Conservation (phyloP, 2,888 invertebrate genomes). For the Himalopsyche tibetana region DNA sequence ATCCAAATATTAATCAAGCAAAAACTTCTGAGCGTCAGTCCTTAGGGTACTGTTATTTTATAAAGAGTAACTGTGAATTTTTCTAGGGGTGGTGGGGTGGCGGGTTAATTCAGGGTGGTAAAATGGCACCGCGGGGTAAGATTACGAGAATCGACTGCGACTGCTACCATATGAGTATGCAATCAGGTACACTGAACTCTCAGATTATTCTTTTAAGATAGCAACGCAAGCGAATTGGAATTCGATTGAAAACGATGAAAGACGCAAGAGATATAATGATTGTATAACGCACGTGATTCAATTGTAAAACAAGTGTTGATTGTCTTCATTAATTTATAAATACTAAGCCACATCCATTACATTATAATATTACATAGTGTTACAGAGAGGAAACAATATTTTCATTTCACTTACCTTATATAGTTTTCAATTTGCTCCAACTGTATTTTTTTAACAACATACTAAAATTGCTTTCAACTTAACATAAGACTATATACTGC, state of each 20-base stretch:
- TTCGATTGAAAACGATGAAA: not conserved
- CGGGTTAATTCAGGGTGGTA: slow-evolving; percentile 12
- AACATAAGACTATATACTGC: too few relatives aligned
- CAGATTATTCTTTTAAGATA: slow-evolving; percentile 42
- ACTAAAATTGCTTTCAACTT: too few relatives aligned
- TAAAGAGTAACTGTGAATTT: not conserved
- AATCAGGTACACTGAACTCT: slow-evolving; percentile 38
- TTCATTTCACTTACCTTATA: too few relatives aligned
- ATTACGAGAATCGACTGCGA: slow-evolving; percentile 28
- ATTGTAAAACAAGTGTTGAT: not conserved
- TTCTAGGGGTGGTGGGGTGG: not conserved
- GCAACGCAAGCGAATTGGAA: slow-evolving; percentile 20
- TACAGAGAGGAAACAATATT: too few relatives aligned
- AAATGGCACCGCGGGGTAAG: slow-evolving; percentile 30
- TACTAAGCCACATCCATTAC: too few relatives aligned
- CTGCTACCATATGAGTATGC: slow-evolving; percentile 23
- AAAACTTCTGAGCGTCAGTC: not conserved
- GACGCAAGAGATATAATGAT: not conserved
- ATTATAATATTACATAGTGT: too few relatives aligned
- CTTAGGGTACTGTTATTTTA: not conserved
- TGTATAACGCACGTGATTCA: not conserved
- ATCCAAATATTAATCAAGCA: too few relatives aligned
- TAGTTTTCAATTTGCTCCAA: too few relatives aligned
- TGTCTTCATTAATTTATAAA: too few relatives aligned
- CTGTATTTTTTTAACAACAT: too few relatives aligned